Evolutionary conservation across 2,797 vertebrate genomes (phyloP).

Genomic region (Anabas testudineus): DNA sequence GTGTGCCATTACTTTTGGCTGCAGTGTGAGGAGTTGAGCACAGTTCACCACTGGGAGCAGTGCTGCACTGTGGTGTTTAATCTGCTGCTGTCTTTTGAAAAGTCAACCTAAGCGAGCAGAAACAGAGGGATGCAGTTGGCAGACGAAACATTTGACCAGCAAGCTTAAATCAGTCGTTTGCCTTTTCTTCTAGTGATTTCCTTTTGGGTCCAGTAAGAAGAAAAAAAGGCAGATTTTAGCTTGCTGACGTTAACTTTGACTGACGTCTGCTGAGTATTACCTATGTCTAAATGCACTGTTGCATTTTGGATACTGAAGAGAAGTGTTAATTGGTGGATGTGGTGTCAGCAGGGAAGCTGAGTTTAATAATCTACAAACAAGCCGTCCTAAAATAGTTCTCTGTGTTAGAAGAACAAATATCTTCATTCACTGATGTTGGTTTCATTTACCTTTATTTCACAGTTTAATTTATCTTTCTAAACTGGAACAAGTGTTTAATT

Average conservation of each 20-base stretch:
- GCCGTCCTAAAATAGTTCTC: slow-evolving; percentile 57
- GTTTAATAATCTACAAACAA: slow-evolving; percentile 7
- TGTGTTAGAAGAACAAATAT: slow-evolving; percentile 40
- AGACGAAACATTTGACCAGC: not conserved
- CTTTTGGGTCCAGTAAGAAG: no score
- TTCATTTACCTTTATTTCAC: slow-evolving; percentile 1
- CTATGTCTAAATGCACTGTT: slow-evolving; percentile 37
- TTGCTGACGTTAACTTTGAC: not conserved
- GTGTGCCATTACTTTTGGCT: slow-evolving; percentile 2
- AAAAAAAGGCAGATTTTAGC: not conserved
- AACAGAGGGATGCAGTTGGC: not conserved
- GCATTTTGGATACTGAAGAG: not conserved
- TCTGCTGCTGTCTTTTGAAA: slow-evolving; percentile 14
- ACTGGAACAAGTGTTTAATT: slow-evolving; percentile 14
- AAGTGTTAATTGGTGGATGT: slow-evolving; percentile 1
- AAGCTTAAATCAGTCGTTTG: not conserved
- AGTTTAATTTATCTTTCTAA: slow-evolving; percentile 6
- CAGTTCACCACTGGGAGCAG: slow-evolving; percentile 17
- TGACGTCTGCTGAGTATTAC: slow-evolving; percentile 6
- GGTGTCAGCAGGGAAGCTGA: not conserved
- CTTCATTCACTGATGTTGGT: slow-evolving; percentile 19
- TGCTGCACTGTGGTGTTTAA: slow-evolving; percentile 21
- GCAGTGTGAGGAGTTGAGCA: not conserved
- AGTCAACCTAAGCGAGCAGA: not conserved
- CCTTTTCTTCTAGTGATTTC: not conserved